A percentile compares a stretch with the other conserved stretches of the same genome.
Conservation (phyloP, 2,113 vertebrate species). For the Coracopsis vasa region DNA sequence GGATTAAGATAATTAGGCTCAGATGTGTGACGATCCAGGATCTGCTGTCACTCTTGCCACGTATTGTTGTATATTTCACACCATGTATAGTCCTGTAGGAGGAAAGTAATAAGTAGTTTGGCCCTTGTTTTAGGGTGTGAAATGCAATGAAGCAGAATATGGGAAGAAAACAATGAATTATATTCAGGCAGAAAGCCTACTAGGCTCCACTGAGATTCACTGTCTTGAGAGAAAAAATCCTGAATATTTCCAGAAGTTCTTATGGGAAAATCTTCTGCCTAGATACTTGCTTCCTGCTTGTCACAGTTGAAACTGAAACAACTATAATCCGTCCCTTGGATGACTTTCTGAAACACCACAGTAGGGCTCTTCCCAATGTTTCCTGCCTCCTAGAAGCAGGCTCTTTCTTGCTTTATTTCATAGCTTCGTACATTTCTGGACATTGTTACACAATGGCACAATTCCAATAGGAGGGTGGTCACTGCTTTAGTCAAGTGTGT, state of each 20-base stretch:
- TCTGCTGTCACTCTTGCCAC: not conserved
- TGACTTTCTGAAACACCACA: not conserved
- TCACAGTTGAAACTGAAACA: not conserved
- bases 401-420: not conserved
- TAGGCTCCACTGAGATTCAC: not conserved
- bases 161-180: not conserved
- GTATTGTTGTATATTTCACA: not conserved
- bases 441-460: not conserved
- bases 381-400: not conserved
- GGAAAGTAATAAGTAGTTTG: not conserved
- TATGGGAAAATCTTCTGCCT: not conserved
- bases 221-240: not conserved
- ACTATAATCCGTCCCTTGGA: not conserved
- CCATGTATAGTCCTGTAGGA: not conserved
- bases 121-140: not conserved
- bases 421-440: not conserved
- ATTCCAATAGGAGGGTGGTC: not conserved
- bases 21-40: not conserved
- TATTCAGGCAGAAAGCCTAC: not conserved
- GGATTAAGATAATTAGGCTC: not conserved
- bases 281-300: not conserved
- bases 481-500: not conserved
- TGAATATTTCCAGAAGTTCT: not conserved
- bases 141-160: not conserved
- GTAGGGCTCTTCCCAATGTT: not conserved